Percentiles rank a stretch among this genome's conserved stretches.
Evolutionary conservation across 23 tunicate genomes (phyloP).

Genomic region (Oikopleura dioica): DNA sequence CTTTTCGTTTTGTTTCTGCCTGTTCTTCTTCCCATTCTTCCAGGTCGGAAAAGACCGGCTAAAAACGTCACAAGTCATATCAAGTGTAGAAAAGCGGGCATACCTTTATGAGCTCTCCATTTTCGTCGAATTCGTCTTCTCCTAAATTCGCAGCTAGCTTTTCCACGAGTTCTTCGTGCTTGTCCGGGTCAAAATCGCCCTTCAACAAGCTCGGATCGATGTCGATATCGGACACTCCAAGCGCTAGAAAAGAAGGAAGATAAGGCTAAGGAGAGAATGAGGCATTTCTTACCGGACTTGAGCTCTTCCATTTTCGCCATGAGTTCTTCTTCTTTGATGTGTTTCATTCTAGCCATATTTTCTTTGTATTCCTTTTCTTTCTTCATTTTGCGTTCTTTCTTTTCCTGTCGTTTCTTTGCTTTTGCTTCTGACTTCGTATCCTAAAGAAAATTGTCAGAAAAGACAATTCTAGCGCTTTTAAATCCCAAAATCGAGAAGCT

Average conservation of each 20-base stretch:
- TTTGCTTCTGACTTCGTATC: not conserved
- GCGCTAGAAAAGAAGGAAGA: not conserved
- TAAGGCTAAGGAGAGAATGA: not conserved
- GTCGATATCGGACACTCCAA: conserved; percentile 6
- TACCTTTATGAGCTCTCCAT: not conserved
- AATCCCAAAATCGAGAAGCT: too few relatives aligned
- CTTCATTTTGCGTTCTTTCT: not conserved
- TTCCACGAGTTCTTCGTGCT: not conserved
- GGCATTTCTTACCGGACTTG: not conserved
- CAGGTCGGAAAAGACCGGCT: not conserved
- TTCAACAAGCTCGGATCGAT: not conserved
- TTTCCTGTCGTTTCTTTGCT: not conserved
- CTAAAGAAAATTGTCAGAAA: too few relatives aligned
- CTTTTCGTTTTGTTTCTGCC: not conserved
- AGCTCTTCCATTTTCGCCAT: not conserved
- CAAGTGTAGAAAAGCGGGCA: too few relatives aligned
- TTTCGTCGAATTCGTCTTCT: not conserved
- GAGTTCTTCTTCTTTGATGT: not conserved
- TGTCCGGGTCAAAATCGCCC: conserved; percentile 5
- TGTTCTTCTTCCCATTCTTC: conserved; percentile 3
- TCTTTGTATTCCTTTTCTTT: conserved; percentile 1
- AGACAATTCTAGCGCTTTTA: too few relatives aligned
- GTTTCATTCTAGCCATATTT: not conserved
- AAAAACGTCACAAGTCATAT: too few relatives aligned
- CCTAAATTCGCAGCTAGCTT: not conserved